phyloP scores from a whole-genome alignment of 2,797 vertebrate genomes.

The Chrosomus eos region DNA sequence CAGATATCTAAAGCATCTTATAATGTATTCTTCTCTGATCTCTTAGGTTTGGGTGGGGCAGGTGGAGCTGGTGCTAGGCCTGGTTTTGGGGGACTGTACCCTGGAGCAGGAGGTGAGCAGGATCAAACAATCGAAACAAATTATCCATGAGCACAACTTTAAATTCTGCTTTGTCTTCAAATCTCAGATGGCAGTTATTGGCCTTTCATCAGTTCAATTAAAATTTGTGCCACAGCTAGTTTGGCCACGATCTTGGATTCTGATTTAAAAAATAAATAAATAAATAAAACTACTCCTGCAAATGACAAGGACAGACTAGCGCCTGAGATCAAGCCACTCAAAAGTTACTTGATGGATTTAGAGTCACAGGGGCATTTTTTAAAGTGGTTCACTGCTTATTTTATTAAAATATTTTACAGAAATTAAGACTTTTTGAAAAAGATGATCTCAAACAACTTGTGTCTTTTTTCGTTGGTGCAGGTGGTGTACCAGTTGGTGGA shows the following conservation, averaged over 20 bases:
- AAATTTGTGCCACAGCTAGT: neutral
- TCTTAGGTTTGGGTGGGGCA: slow-evolving; percentile 26
- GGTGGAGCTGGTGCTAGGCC: slow-evolving; percentile 14
- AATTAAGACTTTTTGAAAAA: neutral
- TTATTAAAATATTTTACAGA: neutral
- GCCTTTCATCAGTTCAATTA: too few species aligned
- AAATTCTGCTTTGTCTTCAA: neutral
- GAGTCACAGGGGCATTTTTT: neutral
- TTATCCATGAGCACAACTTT: neutral
- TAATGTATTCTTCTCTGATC: slow-evolving; percentile 22
- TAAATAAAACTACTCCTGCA: too few species aligned
- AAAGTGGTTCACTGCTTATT: neutral
- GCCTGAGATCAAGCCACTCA: neutral
- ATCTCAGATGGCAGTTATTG: neutral
- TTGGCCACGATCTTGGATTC: neutral
- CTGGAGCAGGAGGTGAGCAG: slow-evolving; percentile 50
- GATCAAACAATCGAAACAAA: neutral
- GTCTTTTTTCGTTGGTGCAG: neutral
- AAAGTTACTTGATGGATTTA: neutral
- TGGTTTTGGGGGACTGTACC: slow-evolving; percentile 58
- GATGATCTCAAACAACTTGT: neutral
- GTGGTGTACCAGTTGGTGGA: slow-evolving; percentile 32
- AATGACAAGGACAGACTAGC: too few species aligned
- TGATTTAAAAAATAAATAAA: too few species aligned
- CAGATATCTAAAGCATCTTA: neutral